phyloP scores from a whole-genome alignment of 1,140 invertebrate genomes.

The Atta texana region DNA sequence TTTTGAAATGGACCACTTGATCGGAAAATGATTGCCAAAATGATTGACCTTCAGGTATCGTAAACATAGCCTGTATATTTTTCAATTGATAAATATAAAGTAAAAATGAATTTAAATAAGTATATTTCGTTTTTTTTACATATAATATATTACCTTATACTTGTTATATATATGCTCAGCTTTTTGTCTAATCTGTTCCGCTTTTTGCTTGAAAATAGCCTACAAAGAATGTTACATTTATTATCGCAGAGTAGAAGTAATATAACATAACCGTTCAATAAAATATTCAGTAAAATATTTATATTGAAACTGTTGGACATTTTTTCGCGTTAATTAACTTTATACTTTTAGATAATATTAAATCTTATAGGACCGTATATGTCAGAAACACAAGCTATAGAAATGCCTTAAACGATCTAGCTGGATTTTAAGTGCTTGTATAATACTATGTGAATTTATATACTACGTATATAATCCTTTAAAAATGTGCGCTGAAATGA shows the following conservation, averaged over 20 bases:
- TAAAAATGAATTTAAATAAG: conserved; percentile 12
- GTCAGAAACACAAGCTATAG: too few relatives aligned
- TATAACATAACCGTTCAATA: too few relatives aligned
- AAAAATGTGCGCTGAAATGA: too few relatives aligned
- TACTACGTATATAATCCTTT: too few relatives aligned
- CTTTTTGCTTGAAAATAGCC: conserved; percentile 88
- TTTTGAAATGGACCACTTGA: conserved; percentile 87
- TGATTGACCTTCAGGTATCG: conserved; percentile 84
- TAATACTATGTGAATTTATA: too few relatives aligned
- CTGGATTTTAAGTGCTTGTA: too few relatives aligned
- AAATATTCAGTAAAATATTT: too few relatives aligned
- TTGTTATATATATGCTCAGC: conserved; percentile 89
- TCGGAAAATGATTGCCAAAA: conserved; percentile 89
- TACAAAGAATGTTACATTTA: conserved; percentile 63
- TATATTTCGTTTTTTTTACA: conserved; percentile 19
- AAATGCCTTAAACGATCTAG: too few relatives aligned
- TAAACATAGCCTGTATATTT: conserved; percentile 84
- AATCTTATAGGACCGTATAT: too few relatives aligned
- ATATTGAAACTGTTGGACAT: too few relatives aligned
- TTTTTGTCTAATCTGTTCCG: conserved; percentile 89
- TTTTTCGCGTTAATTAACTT: too few relatives aligned
- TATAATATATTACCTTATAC: conserved; percentile 86
- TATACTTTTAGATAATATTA: too few relatives aligned
- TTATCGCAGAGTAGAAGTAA: conserved; percentile 4
- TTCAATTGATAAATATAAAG: conserved; percentile 68